Evolutionary conservation across 2,113 vertebrate species (phyloP), one percentile per base, ranked within the genome.

Genomic region (Galbula dea): DNA sequence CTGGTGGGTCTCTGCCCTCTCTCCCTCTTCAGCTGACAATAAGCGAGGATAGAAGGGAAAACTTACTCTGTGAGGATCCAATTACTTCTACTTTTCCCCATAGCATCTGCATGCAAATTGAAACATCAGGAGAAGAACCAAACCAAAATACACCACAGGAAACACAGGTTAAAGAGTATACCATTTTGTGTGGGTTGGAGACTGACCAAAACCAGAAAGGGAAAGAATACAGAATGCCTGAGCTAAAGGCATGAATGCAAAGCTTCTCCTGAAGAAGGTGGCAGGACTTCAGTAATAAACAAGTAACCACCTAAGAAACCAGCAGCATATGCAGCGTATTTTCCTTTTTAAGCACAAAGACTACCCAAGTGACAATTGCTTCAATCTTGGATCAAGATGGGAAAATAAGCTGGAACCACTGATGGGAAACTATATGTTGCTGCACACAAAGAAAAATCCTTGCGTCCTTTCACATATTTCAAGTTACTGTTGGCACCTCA

Each of bases 31-130:
- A 9, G 27, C 36, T 15, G 29, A 22, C 2, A 29, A 29, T 15
- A 26, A 26, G 18, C 14, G 12, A 21, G 23, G 12, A 3, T 10
- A 23, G 0, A 1, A 34, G 22, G 11, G 4, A 57, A 30, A 3
- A 10, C 20, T 43, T 20, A 36, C 59, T 48, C 26, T 37, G 26
- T 1, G 10, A 62, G 12, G 7, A 23, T 61, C 66, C 29, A 14
- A 24, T 29, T 52, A 32, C 54, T 51, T 46, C 61, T 57, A 5
- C 26, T 48, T 68, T 55, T 36, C 43, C 10, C 61, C 29, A 46
- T 7, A 29, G 37, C 23, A 21, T 13, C 22, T 32, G 14, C n/a
- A 63, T 63, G 19, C 48, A 41, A 78, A 83, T 9, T 39, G 16
- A 48, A 67, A 26, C 61, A 37, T 57, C 30, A 19, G 37, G 34